Base-by-base conservation (phyloP, 2,113 vertebrate genomes). In the Grammomys surdaster region DNA sequence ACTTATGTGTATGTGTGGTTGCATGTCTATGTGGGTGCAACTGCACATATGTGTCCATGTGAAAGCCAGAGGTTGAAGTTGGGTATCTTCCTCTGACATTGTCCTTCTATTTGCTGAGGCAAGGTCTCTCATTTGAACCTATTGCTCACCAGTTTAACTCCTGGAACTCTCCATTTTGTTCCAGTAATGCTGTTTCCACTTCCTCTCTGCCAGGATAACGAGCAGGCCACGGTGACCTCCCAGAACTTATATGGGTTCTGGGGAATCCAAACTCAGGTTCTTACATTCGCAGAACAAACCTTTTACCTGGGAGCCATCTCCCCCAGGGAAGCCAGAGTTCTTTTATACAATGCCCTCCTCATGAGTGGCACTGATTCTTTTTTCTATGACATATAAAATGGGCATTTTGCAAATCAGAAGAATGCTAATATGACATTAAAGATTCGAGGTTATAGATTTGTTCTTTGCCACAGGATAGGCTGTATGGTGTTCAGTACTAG, bases 401-500 rank as follows among this genome's bases (percentile, higher is more conserved):
- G 31, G 26, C 73, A 91, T 40, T 91, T 94, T 73, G 58, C 33
- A 95, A 76, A 89, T 77, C 51, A 82, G 43, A 93, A 70, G 51
- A 70, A 80, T 92, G 19, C 3, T 48, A 67, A 43, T 36, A 3
- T 65, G n/a, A 56, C 65, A 58, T 63, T 33, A n/a, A 87, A 80
- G 54, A 31, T 48, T n/a, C 31, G 12, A 36, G 36, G 88, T 73
- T 60, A 63, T 24, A 46, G 33, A 76, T 43, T 20, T 88, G 69
- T 36, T 31, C 36, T 90, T 84, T 90, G 43, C 75, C 48, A 13
- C 4, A 48, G 10, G 24, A 91, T n/a, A 24, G 48, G 72, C 46
- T 17, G 28, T 88, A 43, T 51, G 65, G 2, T 86, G 5, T 36
- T 17, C 31, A n/a, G 6, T 87, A 51, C 5, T n/a, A 46, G 80